These are phyloP conservation scores for Fragariocoptes setiger DNA, from an alignment of 1,140 invertebrate genomes.

Conservation along the genomic window DNA sequence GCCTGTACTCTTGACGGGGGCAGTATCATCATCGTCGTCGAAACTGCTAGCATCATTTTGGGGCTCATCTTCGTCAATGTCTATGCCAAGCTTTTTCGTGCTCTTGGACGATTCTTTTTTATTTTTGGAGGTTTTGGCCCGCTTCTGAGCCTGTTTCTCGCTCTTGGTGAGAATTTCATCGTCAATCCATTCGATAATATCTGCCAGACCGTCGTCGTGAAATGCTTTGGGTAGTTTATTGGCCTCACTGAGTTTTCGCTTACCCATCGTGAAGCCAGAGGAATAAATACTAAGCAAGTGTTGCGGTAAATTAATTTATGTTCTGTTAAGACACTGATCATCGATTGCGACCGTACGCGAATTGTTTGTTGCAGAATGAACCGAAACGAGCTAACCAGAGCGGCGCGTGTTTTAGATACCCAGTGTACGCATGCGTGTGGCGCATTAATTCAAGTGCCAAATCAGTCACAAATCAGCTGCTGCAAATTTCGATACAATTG, in stretches of 20 bases:
- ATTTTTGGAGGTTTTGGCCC: not conserved
- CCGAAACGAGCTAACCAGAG: no score
- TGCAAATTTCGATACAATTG: no score
- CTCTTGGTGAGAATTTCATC: not conserved
- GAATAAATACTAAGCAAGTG: no score
- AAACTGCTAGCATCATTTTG: not conserved
- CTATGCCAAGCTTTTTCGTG: not conserved
- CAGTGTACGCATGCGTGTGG: no score
- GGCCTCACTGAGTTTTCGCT: not conserved
- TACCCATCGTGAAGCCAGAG: no score
- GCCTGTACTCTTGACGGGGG: slow-evolving; percentile 1
- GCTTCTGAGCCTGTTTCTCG: not conserved
- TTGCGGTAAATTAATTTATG: no score
- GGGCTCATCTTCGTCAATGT: not conserved
- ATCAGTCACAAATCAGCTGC: no score
- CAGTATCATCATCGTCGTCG: not conserved
- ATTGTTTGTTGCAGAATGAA: no score
- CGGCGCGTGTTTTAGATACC: no score
- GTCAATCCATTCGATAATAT: slow-evolving; percentile 7
- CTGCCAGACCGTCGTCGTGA: slow-evolving; percentile 6
- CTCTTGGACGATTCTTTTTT: not conserved
- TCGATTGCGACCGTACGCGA: no score
- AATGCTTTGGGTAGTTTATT: slow-evolving; percentile 7
- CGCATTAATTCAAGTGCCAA: no score
- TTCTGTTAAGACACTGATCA: no score